A percentile compares a stretch with the other conserved stretches of the same genome.
These are phyloP conservation scores for Heliconius ethilla DNA, from an alignment of 2,888 invertebrate species.

Conservation along the genomic window DNA sequence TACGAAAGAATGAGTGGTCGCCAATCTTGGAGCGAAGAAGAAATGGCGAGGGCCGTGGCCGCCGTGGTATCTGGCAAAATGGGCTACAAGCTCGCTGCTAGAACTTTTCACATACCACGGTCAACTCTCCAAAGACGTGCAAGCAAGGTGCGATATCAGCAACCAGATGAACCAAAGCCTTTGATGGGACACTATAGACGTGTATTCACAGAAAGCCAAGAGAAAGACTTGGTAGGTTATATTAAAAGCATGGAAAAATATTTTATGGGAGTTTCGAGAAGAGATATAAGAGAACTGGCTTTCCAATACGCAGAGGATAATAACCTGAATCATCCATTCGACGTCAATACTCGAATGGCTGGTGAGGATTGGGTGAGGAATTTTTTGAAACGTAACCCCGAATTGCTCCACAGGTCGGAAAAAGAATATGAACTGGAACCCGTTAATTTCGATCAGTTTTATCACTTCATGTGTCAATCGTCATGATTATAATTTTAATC, in stretches of 20 bases:
- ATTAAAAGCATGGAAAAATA: conserved; percentile 78
- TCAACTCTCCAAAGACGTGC: conserved; percentile 77
- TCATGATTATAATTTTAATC: conserved; percentile 60
- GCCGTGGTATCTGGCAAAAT: conserved; percentile 78
- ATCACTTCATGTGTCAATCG: conserved; percentile 77
- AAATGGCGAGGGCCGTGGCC: conserved; percentile 78
- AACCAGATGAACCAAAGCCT: conserved; percentile 73
- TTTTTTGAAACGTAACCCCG: conserved; percentile 76
- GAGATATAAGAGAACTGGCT: conserved; percentile 76
- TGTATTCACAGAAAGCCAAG: conserved; percentile 77
- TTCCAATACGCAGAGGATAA: conserved; percentile 79
- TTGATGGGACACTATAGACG: conserved; percentile 77
- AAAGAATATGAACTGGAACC: conserved; percentile 71
- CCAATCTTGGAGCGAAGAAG: conserved; percentile 78
- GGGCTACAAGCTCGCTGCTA: conserved; percentile 77
- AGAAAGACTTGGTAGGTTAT: conserved; percentile 76
- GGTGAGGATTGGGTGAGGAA: conserved; percentile 79
- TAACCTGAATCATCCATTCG: conserved; percentile 73
- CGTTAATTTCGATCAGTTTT: conserved; percentile 79
- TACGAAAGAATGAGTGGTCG: conserved; percentile 80
- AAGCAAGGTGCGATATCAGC: conserved; percentile 75
- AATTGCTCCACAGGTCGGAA: conserved; percentile 68
- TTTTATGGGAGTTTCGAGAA: conserved; percentile 76
- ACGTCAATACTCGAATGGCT: conserved; percentile 75
- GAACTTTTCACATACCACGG: conserved; percentile 77